These are phyloP conservation scores for Solea senegalensis DNA, from an alignment of 2,113 vertebrate genomes.

Conservation along the genomic window DNA sequence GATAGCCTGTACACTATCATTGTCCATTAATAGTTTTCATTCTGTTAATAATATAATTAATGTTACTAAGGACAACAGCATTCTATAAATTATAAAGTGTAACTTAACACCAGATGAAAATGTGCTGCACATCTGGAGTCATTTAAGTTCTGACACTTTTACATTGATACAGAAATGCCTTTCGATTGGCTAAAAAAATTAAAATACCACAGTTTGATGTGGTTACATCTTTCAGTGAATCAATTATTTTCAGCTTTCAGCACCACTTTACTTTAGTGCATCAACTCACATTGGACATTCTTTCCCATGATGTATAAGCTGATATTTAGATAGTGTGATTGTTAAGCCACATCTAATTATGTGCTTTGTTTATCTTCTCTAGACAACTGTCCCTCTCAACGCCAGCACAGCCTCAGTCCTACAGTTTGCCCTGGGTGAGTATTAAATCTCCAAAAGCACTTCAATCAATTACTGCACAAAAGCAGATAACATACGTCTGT, in stretches of 20 bases:
- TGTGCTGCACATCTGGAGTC: background rate
- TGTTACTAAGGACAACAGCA: no score
- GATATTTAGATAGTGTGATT: background rate
- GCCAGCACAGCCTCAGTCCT: constrained; percentile 95
- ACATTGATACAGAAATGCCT: background rate
- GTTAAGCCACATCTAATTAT: background rate
- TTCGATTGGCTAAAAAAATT: background rate
- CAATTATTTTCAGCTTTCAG: background rate
- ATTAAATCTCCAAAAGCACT: constrained; percentile 8
- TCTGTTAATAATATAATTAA: no score
- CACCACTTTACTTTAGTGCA: background rate
- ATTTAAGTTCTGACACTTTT: background rate
- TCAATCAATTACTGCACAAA: background rate
- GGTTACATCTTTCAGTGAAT: background rate
- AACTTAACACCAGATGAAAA: background rate
- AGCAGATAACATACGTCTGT: background rate
- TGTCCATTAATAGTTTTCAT: no score
- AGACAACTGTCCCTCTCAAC: constrained; percentile 92
- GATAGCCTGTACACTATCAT: no score
- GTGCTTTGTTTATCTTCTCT: constrained; percentile 42
- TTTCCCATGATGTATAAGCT: background rate
- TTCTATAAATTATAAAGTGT: background rate
- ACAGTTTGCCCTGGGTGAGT: constrained; percentile 98
- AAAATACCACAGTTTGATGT: background rate
- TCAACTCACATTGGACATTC: constrained; percentile 1